Conservation (phyloP, 2,797 vertebrate species). For the Calcarius lapponicus region DNA sequence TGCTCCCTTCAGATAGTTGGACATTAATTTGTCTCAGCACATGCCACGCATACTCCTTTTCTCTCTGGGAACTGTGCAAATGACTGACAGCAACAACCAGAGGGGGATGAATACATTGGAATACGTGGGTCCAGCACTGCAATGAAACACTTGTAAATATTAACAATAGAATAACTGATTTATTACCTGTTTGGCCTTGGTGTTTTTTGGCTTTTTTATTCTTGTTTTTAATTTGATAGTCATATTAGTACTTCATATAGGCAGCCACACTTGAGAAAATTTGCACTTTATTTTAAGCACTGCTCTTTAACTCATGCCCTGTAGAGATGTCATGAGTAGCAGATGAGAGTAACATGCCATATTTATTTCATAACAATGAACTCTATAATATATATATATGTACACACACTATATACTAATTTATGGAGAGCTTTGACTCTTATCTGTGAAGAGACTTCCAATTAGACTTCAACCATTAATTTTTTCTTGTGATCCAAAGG, state of each 20-base stretch:
- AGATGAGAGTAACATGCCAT: neutral
- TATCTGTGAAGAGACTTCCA: neutral
- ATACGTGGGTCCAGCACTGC: rapidly evolving
- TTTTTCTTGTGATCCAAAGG: neutral
- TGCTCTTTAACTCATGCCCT: neutral
- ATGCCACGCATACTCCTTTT: rapidly evolving
- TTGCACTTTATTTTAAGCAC: neutral
- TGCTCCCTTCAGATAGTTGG: neutral
- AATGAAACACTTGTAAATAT: neutral
- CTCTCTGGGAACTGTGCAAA: neutral
- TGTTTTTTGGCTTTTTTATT: neutral
- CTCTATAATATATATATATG: neutral
- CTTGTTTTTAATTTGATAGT: neutral
- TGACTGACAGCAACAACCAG: neutral
- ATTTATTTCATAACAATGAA: neutral
- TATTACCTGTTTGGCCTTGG: neutral
- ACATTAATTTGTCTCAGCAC: neutral
- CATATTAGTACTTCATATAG: neutral
- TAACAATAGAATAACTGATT: neutral
- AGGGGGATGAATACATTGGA: neutral
- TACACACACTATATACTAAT: neutral
- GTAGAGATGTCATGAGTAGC: neutral
- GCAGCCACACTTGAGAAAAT: neutral
- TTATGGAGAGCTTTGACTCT: neutral
- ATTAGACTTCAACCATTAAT: neutral